These are phyloP conservation scores for Drosophila busckii DNA, from an alignment of 1,140 invertebrate species.

Conservation along the genomic window DNA sequence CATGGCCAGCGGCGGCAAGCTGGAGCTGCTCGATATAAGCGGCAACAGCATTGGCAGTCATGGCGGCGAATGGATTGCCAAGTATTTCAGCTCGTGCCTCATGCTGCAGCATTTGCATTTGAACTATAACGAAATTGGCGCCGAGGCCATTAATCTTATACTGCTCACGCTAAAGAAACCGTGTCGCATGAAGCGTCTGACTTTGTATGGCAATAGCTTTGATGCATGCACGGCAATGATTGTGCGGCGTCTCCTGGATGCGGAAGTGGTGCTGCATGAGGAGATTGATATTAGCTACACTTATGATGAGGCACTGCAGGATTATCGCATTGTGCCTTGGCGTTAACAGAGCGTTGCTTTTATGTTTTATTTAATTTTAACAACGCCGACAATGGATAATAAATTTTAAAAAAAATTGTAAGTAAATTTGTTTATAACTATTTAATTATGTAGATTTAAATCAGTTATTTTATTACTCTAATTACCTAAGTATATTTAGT, in stretches of 20 bases:
- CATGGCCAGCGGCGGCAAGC: conserved; percentile 4
- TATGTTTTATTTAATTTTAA: too few species aligned
- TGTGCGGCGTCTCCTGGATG: conserved; percentile 47
- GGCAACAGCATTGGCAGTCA: conserved; percentile 51
- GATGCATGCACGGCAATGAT: conserved; percentile 42
- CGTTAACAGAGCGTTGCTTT: too few species aligned
- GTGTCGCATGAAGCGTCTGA: conserved; percentile 29
- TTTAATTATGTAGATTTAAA: too few species aligned
- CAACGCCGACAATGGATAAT: too few species aligned
- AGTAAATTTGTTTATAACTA: too few species aligned
- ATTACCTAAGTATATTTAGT: too few species aligned
- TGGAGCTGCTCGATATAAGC: conserved; percentile 53
- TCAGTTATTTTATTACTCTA: too few species aligned
- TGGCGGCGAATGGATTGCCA: conserved; percentile 56
- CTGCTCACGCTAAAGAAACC: conserved; percentile 53
- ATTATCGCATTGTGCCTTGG: conserved; percentile 59
- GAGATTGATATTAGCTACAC: conserved; percentile 51
- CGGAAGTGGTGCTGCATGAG: conserved; percentile 40
- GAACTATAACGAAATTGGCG: conserved; percentile 43
- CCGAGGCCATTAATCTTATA: conserved; percentile 34
- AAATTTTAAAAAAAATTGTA: too few species aligned
- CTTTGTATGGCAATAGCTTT: conserved; percentile 51
- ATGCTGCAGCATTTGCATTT: conserved; percentile 42
- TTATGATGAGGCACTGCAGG: conserved; percentile 37
- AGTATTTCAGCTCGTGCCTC: conserved; percentile 37